Conservation (phyloP, 2,113 vertebrate genomes). For the Galemys pyrenaicus region DNA sequence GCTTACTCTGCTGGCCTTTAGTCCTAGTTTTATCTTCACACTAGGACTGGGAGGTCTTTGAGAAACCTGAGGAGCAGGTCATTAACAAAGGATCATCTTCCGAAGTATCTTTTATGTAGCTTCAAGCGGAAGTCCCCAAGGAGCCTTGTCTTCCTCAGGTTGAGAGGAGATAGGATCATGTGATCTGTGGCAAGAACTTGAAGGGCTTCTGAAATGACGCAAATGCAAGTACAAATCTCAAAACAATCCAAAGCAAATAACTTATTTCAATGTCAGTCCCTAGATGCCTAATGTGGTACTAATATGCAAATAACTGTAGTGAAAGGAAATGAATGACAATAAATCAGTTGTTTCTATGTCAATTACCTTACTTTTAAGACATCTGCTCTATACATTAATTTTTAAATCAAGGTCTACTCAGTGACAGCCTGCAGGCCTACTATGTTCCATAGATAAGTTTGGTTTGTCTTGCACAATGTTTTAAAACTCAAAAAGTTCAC, state of each 20-base stretch:
- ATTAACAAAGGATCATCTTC: conserved; percentile 50
- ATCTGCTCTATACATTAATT: neutral
- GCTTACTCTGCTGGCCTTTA: conserved; percentile 42
- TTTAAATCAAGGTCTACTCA: neutral
- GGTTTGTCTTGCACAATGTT: conserved; percentile 3
- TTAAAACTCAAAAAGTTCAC: conserved; percentile 38
- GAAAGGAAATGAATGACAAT: neutral
- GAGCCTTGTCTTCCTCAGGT: conserved; percentile 5
- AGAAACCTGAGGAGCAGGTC: conserved; percentile 54
- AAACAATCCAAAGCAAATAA: conserved; percentile 9
- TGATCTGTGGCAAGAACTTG: conserved; percentile 17
- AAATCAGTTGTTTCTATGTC: neutral
- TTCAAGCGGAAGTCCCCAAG: neutral
- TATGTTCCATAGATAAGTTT: neutral
- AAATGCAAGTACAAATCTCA: neutral
- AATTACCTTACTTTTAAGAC: neutral
- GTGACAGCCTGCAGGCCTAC: neutral
- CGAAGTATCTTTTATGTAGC: conserved; percentile 41
- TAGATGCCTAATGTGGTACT: neutral
- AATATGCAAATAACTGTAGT: neutral
- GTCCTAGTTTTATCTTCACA: conserved; percentile 29
- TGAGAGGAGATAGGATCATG: neutral
- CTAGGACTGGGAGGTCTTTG: conserved; percentile 55
- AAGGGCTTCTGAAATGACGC: neutral
- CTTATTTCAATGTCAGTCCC: neutral